Evolutionary conservation across 2,888 invertebrate genomes (phyloP), one percentile per base, ranked within the genome.

Genomic region (Nemotelus pantherinus): DNA sequence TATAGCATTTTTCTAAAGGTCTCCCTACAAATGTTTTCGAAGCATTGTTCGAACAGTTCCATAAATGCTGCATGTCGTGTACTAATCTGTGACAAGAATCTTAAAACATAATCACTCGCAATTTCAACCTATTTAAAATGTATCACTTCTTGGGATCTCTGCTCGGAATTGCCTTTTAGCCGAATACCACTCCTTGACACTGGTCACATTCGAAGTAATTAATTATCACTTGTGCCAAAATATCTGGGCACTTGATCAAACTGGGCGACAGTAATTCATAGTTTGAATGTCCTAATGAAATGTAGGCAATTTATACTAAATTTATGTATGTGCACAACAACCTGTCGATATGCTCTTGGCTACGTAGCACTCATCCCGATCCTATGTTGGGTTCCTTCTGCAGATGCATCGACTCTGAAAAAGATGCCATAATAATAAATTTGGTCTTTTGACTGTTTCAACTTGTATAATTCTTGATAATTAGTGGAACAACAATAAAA

Each of bases 401-500:
- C 41, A 43, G 25, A 63, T 57, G 10, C 63, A 39, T 63, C 43
- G 41, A 43, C 63, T 43, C 74, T 44, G 10, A 48, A 63, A 74
- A 74, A 74, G 41, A 60, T 25, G 43, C 45, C 10, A 10, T 44
- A 7, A 53, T 65, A 65, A 79, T 79, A 79, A 79, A 79, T 79
- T 77, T 70, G 53, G 60, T 48, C 57, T 58, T 70, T 60, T 77
- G 79, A 68, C 67, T 75, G 70, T 75, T 79, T 79, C 60, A 43
- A 79, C 47, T 77, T 64, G 60, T 25, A 55, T 79, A 79, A 79
- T 79, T 78, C 77, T 44, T 50, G 72, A 75, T 79, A 79, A 79
- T 79, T 79, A 79, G 79, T 50, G 58, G 76, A 74, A 77, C 76
- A 79, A 79, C 79, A 79, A 79, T 79, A 79, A 79, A 79, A 77